These are phyloP conservation scores for Eurosta solidaginis DNA, from an alignment of 1,140 invertebrate genomes.

Conservation along the genomic window DNA sequence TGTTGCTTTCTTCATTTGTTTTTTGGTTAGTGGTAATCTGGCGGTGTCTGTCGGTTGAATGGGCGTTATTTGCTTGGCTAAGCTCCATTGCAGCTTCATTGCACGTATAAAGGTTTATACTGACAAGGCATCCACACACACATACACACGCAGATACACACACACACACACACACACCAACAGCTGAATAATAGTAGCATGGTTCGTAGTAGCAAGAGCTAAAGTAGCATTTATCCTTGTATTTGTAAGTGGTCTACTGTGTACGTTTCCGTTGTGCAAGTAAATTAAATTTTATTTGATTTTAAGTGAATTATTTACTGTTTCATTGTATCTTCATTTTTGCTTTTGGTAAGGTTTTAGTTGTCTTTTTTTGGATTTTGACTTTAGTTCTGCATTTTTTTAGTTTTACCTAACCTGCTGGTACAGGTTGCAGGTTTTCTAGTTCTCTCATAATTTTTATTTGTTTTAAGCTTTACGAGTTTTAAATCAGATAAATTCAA, in stretches of 20 bases:
- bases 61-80: not conserved
- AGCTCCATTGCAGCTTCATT: not conserved
- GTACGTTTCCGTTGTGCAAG: constrained; percentile 22
- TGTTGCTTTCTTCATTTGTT: not conserved
- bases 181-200: no score
- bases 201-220: not conserved
- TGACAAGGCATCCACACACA: not conserved
- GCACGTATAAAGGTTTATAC: not conserved
- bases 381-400: not conserved
- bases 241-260: constrained; percentile 24
- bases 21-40: not conserved
- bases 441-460: no score
- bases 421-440: no score
- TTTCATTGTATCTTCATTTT: constrained; percentile 24
- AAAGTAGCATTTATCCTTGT: not conserved
- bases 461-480: no score
- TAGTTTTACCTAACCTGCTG: no score
- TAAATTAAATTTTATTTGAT: constrained; percentile 29
- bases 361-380: not conserved
- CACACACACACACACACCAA: not conserved
- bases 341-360: not conserved
- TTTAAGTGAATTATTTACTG: constrained; percentile 29
- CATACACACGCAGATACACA: not conserved
- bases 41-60: not conserved
- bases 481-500: no score